Evolutionary conservation across 1,140 invertebrate species (phyloP).

Genomic region (Bathynomus jamesi): DNA sequence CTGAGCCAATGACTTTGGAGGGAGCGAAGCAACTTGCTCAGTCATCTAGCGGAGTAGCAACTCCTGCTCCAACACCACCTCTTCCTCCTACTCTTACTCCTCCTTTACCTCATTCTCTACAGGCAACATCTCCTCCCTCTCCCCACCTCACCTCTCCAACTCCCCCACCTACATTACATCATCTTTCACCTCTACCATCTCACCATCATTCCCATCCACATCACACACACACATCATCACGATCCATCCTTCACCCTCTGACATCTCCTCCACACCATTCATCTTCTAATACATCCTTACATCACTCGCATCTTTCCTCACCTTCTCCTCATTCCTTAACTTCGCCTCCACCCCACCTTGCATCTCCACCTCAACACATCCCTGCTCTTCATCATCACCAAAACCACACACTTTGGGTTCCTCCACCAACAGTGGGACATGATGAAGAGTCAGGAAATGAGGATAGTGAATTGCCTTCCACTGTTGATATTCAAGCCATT

Average conservation of each 20-base stretch:
- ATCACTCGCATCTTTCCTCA: slow-evolving; percentile 23
- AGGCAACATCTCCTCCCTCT: slow-evolving; percentile 24
- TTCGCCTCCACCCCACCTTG: slow-evolving; percentile 12
- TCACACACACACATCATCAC: slow-evolving; percentile 12
- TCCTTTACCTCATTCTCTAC: slow-evolving; percentile 23
- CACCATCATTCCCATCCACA: slow-evolving; percentile 13
- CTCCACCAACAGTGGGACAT: slow-evolving; percentile 21
- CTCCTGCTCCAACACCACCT: slow-evolving; percentile 30
- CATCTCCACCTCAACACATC: slow-evolving; percentile 22
- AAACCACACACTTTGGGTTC: background rate
- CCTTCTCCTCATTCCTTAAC: slow-evolving; percentile 24
- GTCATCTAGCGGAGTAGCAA: slow-evolving; percentile 19
- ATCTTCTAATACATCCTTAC: slow-evolving; percentile 16
- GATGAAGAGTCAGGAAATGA: slow-evolving; percentile 50
- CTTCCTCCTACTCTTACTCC: slow-evolving; percentile 19
- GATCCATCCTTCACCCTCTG: slow-evolving; percentile 8
- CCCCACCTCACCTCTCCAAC: slow-evolving; percentile 20
- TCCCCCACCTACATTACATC: slow-evolving; percentile 9
- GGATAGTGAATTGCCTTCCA: slow-evolving; percentile 53
- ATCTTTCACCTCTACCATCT: slow-evolving; percentile 25
- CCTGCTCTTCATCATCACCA: slow-evolving; percentile 20
- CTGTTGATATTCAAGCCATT: slow-evolving; percentile 57
- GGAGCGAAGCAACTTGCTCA: slow-evolving; percentile 34
- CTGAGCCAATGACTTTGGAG: slow-evolving; percentile 36
- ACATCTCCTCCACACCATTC: slow-evolving; percentile 25